These are phyloP conservation scores for Fabriciana adippe DNA, from an alignment of 2,888 invertebrate species.

Conservation along the genomic window DNA sequence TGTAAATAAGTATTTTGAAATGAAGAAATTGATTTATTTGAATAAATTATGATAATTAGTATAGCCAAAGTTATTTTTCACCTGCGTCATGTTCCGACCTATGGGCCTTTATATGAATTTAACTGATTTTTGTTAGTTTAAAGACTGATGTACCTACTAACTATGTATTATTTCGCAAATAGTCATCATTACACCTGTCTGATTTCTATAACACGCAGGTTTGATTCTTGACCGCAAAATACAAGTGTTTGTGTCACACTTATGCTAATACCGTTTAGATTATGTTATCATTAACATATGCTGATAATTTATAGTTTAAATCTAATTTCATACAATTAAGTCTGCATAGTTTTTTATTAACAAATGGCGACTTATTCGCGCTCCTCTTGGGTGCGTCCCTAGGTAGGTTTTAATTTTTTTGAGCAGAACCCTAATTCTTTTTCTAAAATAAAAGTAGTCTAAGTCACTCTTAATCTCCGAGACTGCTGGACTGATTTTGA, in stretches of 20 bases:
- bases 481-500: no score
- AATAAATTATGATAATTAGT: slow-evolving; percentile 7
- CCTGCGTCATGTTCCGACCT: slow-evolving; percentile 1
- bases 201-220: slow-evolving; percentile 5
- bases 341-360: no score
- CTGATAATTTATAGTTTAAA: no score
- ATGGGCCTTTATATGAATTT: slow-evolving; percentile 2
- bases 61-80: background rate
- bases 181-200: slow-evolving; percentile 15
- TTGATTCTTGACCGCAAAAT: background rate
- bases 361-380: no score
- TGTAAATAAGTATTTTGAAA: slow-evolving; percentile 3
- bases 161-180: background rate
- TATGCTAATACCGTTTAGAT: background rate
- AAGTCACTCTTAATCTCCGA: no score
- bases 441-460: no score
- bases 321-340: no score
- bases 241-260: background rate
- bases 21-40: background rate
- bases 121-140: slow-evolving; percentile 15
- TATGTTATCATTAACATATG: no score
- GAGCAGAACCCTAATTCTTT: no score
- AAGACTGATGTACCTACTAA: background rate
- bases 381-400: no score
- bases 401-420: no score